Evolutionary conservation across 2,797 vertebrate species (phyloP), one percentile per base, ranked within the genome.

Genomic region (Psittacula derbiana): DNA sequence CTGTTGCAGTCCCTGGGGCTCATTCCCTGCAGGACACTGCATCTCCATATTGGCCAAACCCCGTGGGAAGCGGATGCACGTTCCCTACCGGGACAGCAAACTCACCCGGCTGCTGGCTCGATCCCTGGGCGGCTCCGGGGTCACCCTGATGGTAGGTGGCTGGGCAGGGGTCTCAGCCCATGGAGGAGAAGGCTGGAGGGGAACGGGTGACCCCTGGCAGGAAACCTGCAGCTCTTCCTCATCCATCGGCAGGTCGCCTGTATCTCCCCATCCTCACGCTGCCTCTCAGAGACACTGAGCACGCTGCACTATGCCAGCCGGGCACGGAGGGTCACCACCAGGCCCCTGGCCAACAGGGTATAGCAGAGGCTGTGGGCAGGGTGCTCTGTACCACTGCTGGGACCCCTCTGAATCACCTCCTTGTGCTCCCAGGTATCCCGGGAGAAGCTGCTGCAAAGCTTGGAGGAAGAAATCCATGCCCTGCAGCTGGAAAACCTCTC

Each of bases 31-130:
- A 98, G 98, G 98, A 62, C 98, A 98, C 91, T 98, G 98, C 92
- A 98, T 98, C 93, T 98, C 98, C 7, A 93, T 98, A 75, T 20
- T 98, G 92, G 96, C 97, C 91, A 98, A 98, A 53, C 90, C 97
- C 38, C 97, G 89, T 50, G 97, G 96, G 80, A 98, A 96, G 58
- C 44, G 92, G 33, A 97, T n/a, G 0, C 98, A 98, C 93, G 96
- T 98, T 41, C 98, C 98, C 2, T 98, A 98, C 84, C 71, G 98
- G 40, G 98, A 98, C 91, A 98, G 98, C 97, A 98, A 98, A 31
- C 98, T 98, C 79, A 98, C 98, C 43, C 97, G 96, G 86, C 96
- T 98, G 90, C 93, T 98, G 91, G 98, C 98, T 6, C 97, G 97
- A 70, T 98, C 97, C 0, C 96, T 98, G 80, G 97, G 97, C 0